These are phyloP conservation scores for Lagopus leucura DNA, from an alignment of 2,113 vertebrate species.

Conservation along the genomic window DNA sequence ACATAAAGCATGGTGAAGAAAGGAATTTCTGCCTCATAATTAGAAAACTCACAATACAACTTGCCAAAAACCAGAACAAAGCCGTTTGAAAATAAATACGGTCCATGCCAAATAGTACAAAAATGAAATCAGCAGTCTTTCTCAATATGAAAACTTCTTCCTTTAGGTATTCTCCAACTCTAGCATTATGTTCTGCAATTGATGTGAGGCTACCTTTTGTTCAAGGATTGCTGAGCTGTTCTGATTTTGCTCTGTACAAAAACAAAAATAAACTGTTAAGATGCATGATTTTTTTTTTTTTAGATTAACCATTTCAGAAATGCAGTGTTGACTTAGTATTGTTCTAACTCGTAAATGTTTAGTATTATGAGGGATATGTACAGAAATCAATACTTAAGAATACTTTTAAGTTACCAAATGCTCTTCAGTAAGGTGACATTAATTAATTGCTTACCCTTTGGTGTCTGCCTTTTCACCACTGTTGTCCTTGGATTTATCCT, in stretches of 20 bases:
- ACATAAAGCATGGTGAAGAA: constrained; percentile 85
- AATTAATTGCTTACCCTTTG: constrained; percentile 83
- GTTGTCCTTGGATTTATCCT: constrained; percentile 89
- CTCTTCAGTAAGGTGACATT: not conserved
- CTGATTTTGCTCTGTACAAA: constrained; percentile 86
- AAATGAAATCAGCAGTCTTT: constrained; percentile 80
- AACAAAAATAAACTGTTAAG: constrained; percentile 35
- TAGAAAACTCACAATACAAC: constrained; percentile 87
- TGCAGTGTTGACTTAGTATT: not conserved
- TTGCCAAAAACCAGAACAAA: constrained; percentile 82
- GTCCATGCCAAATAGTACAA: constrained; percentile 87
- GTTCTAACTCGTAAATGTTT: not conserved
- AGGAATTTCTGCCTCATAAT: constrained; percentile 84
- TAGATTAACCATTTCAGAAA: not conserved
- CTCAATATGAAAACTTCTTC: constrained; percentile 71
- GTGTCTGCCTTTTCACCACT: constrained; percentile 86
- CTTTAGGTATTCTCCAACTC: constrained; percentile 64
- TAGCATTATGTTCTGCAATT: constrained; percentile 68
- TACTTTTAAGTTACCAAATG: not conserved
- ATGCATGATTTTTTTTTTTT: not conserved
- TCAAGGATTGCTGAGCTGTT: constrained; percentile 90
- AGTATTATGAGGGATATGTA: not conserved
- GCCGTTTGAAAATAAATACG: constrained; percentile 87
- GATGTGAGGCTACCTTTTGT: constrained; percentile 64
- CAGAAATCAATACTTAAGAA: not conserved